phyloP scores from a whole-genome alignment of 1,140 invertebrate genomes.

The Rhizoglyphus robini region DNA sequence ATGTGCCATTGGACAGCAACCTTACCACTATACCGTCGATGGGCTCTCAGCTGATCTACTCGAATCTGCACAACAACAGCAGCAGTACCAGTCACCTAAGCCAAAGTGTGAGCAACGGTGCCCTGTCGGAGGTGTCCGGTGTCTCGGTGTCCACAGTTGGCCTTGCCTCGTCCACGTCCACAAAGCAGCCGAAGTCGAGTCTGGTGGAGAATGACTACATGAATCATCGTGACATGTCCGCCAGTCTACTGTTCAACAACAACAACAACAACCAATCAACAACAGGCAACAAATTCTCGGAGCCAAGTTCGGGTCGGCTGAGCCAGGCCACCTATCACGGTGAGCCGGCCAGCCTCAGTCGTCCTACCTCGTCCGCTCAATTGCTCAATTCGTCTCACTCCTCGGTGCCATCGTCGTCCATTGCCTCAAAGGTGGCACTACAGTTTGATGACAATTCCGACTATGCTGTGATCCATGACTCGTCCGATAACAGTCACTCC shows the following conservation, averaged over 20 bases:
- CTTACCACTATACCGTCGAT: neutral
- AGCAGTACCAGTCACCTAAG: neutral
- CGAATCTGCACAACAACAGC: neutral
- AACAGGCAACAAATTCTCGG: no score
- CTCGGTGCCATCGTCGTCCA: no score
- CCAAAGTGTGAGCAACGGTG: neutral
- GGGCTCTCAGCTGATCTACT: neutral
- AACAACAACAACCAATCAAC: slow-evolving; percentile 6
- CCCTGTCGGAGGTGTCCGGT: neutral
- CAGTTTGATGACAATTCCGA: slow-evolving; percentile 9
- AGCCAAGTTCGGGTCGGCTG: neutral
- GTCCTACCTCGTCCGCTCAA: no score
- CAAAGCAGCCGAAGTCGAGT: neutral
- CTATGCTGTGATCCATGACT: slow-evolving; percentile 4
- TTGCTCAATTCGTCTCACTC: no score
- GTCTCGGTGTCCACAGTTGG: neutral
- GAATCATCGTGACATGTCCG: neutral
- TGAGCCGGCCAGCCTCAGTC: neutral
- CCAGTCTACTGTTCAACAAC: neutral
- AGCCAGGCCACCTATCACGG: no score
- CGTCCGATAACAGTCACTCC: neutral
- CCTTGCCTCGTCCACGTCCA: neutral
- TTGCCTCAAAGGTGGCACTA: no score
- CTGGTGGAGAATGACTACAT: slow-evolving; percentile 2
- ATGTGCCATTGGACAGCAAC: neutral